Percentiles rank a stretch among this genome's conserved stretches.
phyloP scores from a whole-genome alignment of 2,888 invertebrate species.

The Rhingia campestris region DNA sequence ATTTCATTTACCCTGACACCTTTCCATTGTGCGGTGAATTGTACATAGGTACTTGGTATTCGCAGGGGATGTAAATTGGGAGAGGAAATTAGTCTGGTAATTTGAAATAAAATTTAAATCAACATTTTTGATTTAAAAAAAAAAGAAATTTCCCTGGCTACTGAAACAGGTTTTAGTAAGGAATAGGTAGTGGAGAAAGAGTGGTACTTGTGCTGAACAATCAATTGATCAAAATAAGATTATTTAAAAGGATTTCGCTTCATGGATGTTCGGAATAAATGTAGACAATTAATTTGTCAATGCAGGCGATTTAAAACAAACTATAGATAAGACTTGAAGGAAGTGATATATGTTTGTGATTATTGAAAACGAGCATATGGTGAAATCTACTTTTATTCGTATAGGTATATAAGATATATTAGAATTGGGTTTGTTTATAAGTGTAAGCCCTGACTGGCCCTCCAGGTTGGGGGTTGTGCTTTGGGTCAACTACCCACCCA shows the following conservation, averaged over 20 bases:
- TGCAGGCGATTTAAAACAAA: not conserved
- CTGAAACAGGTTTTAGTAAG: slow-evolving; percentile 58
- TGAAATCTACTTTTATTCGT: too few species aligned
- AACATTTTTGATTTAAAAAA: slow-evolving; percentile 11
- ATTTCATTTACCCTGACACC: slow-evolving; percentile 67
- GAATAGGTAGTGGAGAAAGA: slow-evolving; percentile 24
- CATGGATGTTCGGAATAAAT: not conserved
- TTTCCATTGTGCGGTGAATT: slow-evolving; percentile 50
- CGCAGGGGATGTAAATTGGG: slow-evolving; percentile 1
- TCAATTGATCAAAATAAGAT: slow-evolving; percentile 16
- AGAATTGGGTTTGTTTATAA: too few species aligned
- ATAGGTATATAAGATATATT: too few species aligned
- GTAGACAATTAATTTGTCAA: not conserved
- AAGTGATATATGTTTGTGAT: too few species aligned
- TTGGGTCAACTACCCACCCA: too few species aligned
- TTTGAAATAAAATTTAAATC: slow-evolving; percentile 15
- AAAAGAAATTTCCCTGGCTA: not conserved
- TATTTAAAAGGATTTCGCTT: not conserved
- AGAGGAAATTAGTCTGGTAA: slow-evolving; percentile 35
- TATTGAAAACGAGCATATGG: too few species aligned
- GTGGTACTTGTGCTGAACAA: slow-evolving; percentile 35
- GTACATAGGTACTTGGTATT: not conserved
- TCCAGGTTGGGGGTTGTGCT: too few species aligned
- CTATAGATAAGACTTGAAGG: too few species aligned
- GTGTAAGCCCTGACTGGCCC: too few species aligned